A percentile compares a stretch with the other conserved stretches of the same genome.
phyloP scores from a whole-genome alignment of 2,113 vertebrate species.

The Anolis sagrei region DNA sequence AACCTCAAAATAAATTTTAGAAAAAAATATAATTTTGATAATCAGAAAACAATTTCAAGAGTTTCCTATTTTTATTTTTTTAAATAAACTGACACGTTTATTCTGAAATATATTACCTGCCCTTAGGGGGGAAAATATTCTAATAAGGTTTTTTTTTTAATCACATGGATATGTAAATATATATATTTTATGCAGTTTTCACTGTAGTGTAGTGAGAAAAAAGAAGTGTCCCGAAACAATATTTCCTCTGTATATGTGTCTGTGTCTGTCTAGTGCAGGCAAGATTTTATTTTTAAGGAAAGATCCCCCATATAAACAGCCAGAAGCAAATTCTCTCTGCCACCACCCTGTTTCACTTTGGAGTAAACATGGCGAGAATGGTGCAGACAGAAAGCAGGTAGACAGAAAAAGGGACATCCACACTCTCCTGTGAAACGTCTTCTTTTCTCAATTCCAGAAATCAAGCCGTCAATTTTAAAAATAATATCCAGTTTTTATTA shows the following conservation, averaged over 20 bases:
- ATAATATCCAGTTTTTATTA: constrained; percentile 88
- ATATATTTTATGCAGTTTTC: neutral
- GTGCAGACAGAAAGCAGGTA: neutral
- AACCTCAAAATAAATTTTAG: neutral
- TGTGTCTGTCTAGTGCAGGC: neutral
- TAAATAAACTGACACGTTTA: neutral
- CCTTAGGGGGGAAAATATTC: neutral
- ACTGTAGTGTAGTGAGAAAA: neutral
- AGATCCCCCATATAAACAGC: neutral
- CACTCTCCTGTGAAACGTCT: too few relatives aligned
- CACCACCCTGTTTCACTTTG: neutral
- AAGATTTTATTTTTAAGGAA: neutral
- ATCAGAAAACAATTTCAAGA: neutral
- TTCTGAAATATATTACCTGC: neutral
- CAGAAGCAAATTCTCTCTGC: neutral
- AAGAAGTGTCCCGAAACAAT: too few relatives aligned
- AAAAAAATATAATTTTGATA: neutral
- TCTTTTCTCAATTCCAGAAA: constrained; percentile 55
- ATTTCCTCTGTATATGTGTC: neutral
- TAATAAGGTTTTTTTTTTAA: neutral
- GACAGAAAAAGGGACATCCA: neutral
- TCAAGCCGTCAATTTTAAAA: constrained; percentile 77
- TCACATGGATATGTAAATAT: neutral
- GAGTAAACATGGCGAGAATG: neutral
- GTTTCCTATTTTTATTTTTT: too few relatives aligned